Base-by-base conservation (phyloP, 35 echinoderm and acorn worm genomes). In the Lytechinus variegatus region DNA sequence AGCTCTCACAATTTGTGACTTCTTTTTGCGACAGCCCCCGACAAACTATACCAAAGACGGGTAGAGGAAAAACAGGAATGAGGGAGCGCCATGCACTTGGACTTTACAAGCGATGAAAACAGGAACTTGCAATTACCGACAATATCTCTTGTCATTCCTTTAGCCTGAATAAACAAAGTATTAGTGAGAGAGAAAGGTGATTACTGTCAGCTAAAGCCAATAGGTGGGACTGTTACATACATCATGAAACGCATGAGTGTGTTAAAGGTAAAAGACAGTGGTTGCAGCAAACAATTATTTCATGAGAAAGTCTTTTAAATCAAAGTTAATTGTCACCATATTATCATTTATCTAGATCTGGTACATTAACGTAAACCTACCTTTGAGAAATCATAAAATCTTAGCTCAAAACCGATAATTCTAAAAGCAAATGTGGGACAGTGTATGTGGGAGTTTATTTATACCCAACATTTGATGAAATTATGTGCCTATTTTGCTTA, bases 81-180 rank as follows among this genome's bases (percentile, higher is more conserved):
- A 90, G 88, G 52, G 88, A 90, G 88, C 10, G 88, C 88, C 28
- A 90, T 52, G 9, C 27, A 90, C 88, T 90, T 90, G 88, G 88
- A 90, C 88, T 90, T 90, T 7, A 54, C 88, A 10, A 44, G 12
- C n/a, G 88, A 90, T 27, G 21, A 90, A 90, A 90, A 90, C 88
- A 90, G 88, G 88, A 90, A 90, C 88, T 90, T 29, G 27, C 88
- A 90, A 90, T 90, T 90, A 90, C 52, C 88, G 27, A 13, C 88
- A 54, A 90, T 90, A 79, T 52, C 52, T 90, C 88, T 52, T 90
- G 88, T 90, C 88, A 90, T 79, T 79, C 66, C 88, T 90, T 90
- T 90, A 44, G 88, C 88, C 88, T 90, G 88, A 90, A 90, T 90
- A 90, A 90, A 90, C 88, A 90, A 14, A 90, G 66, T 79, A 16